These are phyloP conservation scores for Acipenser transmontanus DNA, from an alignment of 2,797 vertebrate genomes.

Conservation along the genomic window DNA sequence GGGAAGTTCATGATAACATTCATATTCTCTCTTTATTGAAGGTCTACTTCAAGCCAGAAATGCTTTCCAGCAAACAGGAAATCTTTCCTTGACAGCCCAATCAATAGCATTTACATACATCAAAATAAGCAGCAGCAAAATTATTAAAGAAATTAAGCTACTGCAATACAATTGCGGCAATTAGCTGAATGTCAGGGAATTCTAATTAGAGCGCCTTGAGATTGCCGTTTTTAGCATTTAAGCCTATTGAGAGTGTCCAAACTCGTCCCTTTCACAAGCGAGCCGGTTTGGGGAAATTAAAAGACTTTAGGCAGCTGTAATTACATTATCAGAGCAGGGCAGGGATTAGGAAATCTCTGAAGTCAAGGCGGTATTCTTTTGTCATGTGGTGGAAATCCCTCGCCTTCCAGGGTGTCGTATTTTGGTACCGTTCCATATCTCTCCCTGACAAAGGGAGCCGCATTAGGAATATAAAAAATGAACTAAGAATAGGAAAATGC, in stretches of 20 bases:
- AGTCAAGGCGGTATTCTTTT: slow-evolving; percentile 98
- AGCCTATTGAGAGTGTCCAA: slow-evolving; percentile 77
- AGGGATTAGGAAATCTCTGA: slow-evolving; percentile 99
- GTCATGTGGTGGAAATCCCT: slow-evolving; percentile 85
- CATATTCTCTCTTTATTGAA: slow-evolving; percentile 50
- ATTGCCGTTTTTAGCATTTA: slow-evolving; percentile 85
- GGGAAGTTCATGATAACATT: slow-evolving; percentile 63
- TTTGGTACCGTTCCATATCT: slow-evolving; percentile 86
- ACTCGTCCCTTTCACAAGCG: slow-evolving; percentile 73
- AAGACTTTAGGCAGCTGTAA: slow-evolving; percentile 98
- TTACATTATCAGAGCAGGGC: slow-evolving; percentile 98
- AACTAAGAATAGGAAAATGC: slow-evolving; percentile 69
- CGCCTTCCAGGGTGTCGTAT: slow-evolving; percentile 79
- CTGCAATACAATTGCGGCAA: slow-evolving; percentile 88
- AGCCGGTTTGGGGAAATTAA: slow-evolving; percentile 89
- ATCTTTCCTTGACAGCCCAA: slow-evolving; percentile 50
- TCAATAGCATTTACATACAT: slow-evolving; percentile 76
- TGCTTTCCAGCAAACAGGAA: slow-evolving; percentile 14
- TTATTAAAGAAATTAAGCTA: slow-evolving; percentile 99
- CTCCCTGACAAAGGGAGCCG: slow-evolving; percentile 85
- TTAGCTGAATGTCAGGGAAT: slow-evolving; percentile 99
- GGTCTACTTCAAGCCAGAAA: slow-evolving; percentile 58
- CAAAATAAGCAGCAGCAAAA: slow-evolving; percentile 72
- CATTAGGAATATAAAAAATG: slow-evolving; percentile 59
- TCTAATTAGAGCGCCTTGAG: slow-evolving; percentile 92